Percentiles rank a stretch among this genome's conserved stretches.
Conservation (phyloP, 53 echinoderm and acorn worm genomes). For the Henricia sp. region DNA sequence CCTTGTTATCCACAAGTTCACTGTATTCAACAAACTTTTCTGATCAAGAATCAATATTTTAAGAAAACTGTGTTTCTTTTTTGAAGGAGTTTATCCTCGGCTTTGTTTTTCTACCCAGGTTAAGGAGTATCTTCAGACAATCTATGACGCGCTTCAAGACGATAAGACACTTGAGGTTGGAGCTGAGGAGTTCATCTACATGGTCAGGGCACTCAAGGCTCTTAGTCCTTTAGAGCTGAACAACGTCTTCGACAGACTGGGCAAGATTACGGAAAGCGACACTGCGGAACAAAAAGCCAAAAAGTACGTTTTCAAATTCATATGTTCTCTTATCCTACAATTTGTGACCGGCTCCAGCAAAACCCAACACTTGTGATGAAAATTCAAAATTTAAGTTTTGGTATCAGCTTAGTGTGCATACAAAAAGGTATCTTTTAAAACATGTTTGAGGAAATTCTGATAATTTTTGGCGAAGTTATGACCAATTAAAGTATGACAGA, state of each 20-base stretch:
- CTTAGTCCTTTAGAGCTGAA: conserved; percentile 35
- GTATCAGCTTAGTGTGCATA: no score
- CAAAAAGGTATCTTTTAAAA: background rate
- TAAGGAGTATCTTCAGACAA: background rate
- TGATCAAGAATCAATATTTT: no score
- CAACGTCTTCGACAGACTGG: conserved; percentile 43
- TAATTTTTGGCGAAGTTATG: no score
- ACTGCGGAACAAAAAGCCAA: conserved; percentile 30
- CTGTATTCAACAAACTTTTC: no score
- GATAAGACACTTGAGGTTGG: conserved; percentile 60
- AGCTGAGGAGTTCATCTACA: conserved; percentile 56
- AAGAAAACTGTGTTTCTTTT: no score
- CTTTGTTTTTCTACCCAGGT: conserved; percentile 19
- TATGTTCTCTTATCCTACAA: background rate
- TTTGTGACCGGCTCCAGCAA: no score
- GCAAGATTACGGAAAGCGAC: conserved; percentile 29
- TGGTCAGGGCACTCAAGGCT: conserved; percentile 56
- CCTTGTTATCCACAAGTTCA: no score
- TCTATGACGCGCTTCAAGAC: conserved; percentile 28
- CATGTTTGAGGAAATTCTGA: background rate
- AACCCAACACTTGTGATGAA: no score
- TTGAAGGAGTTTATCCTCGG: no score
- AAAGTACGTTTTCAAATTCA: conserved; percentile 39
- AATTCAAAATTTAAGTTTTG: no score
- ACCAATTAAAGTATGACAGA: no score